Base-by-base conservation (phyloP, 2,797 vertebrate species). In the Scolopax bukidnonensis region DNA sequence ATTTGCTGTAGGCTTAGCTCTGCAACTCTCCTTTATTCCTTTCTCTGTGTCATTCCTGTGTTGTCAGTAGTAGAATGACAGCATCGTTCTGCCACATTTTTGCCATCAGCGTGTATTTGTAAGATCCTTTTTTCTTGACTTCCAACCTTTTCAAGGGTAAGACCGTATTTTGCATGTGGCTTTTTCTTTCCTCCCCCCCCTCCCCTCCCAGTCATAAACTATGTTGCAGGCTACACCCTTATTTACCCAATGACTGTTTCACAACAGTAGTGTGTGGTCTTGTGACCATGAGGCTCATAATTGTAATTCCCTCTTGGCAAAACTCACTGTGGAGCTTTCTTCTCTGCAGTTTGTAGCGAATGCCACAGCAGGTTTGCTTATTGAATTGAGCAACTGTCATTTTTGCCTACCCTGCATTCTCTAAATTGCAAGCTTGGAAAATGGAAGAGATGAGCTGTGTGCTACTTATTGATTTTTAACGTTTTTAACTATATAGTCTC, bases 231-330 rank as follows among this genome's bases (percentile, higher is more conserved):
- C 77, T 68, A 83, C 91, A 78, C 86, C 83, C 64, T 88, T 90
- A 63, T 87, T 89, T 95, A 91, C 36, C 64, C 67, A 68, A 48
- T 80, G 95, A 84, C 92, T 93, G 45, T 92, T 95, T 88, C 90
- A 54, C 82, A 93, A 68, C 56, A 67, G 70, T 18, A 18, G 20
- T 18, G n/a, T 82, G 69, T 86, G 74, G 28, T 91, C 90, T 90
- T 96, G 73, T 97, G 91, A 95, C 71, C 38, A 36, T 61, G 43
- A 77, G 56, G 50, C 63, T 91, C 41, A 75, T 92, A 84, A 90
- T 78, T 94, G 9, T 84, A 81, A 70, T 95, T 93, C 60, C 57
- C 43, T 92, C 71, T 80, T 80, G 33, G 86, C 63, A 86, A 84
- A 64, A 40, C 67, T 89, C 71, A 4, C 67, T n/a, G 33, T 88